Conservation (phyloP, 2,888 invertebrate species). For the Oscheius sp. region DNA sequence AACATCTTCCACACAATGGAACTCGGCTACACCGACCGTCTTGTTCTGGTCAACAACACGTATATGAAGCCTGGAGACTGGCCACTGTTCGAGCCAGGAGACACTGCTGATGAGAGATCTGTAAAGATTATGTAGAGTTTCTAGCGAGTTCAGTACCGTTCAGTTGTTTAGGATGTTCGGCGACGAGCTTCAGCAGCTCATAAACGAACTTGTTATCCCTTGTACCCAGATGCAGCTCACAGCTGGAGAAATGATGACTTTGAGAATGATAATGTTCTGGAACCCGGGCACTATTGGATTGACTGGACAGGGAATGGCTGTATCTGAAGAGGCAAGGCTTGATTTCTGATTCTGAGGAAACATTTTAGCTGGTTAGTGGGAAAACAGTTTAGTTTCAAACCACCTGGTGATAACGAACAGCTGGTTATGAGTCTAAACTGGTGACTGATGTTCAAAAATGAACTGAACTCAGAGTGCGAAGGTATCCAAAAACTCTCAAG, state of each 20-base stretch:
- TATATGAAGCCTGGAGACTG: constrained; percentile 52
- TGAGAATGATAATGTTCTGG: constrained; percentile 67
- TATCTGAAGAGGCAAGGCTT: constrained; percentile 41
- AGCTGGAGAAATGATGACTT: constrained; percentile 63
- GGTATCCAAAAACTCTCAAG: background rate
- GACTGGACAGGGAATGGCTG: constrained; percentile 45
- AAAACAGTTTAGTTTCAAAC: too few species aligned
- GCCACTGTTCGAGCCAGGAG: constrained; percentile 40
- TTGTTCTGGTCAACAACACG: constrained; percentile 59
- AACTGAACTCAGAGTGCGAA: too few species aligned
- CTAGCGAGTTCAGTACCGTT: too few species aligned
- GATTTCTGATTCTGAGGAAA: background rate
- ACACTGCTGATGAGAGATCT: constrained; percentile 41
- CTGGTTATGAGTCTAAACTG: too few species aligned
- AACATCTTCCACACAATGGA: constrained; percentile 69
- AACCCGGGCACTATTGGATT: constrained; percentile 64
- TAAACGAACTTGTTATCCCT: constrained; percentile 60
- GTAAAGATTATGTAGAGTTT: constrained; percentile 49
- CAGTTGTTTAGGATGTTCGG: constrained; percentile 61
- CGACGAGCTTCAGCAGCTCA: constrained; percentile 45
- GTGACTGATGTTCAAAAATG: too few species aligned
- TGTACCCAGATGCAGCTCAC: constrained; percentile 48
- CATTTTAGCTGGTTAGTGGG: background rate
- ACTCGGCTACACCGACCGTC: constrained; percentile 57
- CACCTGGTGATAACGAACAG: background rate